Evolutionary conservation across 1,140 invertebrate genomes (phyloP), one percentile per base, ranked within the genome.

Genomic region (Drusus annulatus): DNA sequence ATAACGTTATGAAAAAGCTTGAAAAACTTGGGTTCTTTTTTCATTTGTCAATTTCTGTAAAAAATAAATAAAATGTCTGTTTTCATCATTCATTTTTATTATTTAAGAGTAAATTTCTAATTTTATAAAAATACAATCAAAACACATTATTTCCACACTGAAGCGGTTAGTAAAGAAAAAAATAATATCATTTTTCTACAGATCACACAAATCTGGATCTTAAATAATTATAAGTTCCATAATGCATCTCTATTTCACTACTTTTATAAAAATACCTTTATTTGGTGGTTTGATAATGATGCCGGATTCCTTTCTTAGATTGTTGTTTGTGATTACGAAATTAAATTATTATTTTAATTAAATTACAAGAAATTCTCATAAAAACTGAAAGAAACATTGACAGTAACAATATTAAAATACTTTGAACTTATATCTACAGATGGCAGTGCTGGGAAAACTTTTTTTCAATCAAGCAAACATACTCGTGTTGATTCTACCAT

Each of bases 101-200:
- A 13, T 63, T 17, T 63, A 63, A 63, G 28, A 63, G 60, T 63
- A 63, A 63, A 63, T 28, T 56, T 28, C 60, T 63, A 28, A 63
- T 28, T 23, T 23, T 1, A 8, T 63, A 63, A 45, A n/a, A 63
- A 28, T 63, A 63, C 60, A 63, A 21, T 63, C 60, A 1, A 63
- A 63, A 21, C 17, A 63, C 60, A 63, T 63, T 63, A 23, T 63
- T 63, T 25, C 15, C 17, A 63, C 23, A 63, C 60, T 63, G 23
- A 63, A 63, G 54, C 54, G 19, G n/a, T 56, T 56, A 19, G 56
- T 17, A 19, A 65, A 16, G 16, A 28, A 10, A 28, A n/a, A 28
- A 65, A 65, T 28, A 65, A 65, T 31, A 15, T 16, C 17, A 16
- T 31, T 19, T 19, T 17, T 60, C 2, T 19, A 60, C 0, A 60